phyloP scores from a whole-genome alignment of 1,140 invertebrate genomes.

The Mizuhopecten yessoensis region DNA sequence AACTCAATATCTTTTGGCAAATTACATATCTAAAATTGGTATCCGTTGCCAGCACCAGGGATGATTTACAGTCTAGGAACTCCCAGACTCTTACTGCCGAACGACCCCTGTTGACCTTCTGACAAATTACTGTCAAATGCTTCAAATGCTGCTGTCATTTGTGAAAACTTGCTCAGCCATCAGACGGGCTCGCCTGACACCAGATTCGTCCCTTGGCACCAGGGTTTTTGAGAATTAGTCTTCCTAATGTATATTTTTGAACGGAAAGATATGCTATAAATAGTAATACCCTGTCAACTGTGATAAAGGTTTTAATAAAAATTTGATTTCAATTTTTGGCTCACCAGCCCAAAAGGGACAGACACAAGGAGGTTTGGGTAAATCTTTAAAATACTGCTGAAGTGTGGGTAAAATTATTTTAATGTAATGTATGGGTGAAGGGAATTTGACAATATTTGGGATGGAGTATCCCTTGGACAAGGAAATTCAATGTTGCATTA shows the following conservation, averaged over 20 bases:
- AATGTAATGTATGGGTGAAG: too few species aligned
- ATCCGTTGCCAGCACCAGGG: neutral
- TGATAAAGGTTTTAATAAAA: neutral
- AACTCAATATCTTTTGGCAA: conserved; percentile 39
- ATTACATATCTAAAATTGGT: conserved; percentile 39
- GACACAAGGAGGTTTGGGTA: too few species aligned
- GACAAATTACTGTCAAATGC: conserved; percentile 26
- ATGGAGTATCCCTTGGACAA: too few species aligned
- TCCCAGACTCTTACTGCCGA: neutral
- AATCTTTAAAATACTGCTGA: too few species aligned
- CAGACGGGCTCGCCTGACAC: neutral
- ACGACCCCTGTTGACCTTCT: neutral
- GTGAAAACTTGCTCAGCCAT: neutral
- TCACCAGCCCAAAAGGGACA: too few species aligned
- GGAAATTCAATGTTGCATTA: too few species aligned
- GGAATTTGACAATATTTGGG: too few species aligned
- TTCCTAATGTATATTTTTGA: neutral
- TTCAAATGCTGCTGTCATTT: conserved; percentile 25
- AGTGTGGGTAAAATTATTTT: too few species aligned
- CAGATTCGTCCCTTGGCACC: neutral
- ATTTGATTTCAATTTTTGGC: neutral
- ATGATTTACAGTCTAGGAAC: neutral
- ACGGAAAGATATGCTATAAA: neutral
- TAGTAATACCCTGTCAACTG: neutral
- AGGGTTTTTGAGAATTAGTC: neutral